Conservation (phyloP, 30 jellyfish, hydroid and myxozoan genomes). For the Aurelia aurita complex sp. Pacific region DNA sequence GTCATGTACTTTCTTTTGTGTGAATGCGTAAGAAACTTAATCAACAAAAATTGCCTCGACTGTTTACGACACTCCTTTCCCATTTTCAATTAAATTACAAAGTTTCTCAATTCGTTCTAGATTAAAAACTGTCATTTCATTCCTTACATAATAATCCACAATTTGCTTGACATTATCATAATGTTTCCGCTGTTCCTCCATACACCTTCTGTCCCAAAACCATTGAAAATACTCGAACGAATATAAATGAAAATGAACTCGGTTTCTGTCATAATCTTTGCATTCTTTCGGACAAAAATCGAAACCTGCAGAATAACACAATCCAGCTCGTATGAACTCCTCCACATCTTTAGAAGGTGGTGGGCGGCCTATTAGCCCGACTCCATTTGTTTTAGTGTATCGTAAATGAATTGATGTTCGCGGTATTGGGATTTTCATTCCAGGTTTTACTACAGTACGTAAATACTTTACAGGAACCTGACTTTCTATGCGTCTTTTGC, state of each 20-base stretch:
- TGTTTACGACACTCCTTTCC: too few relatives aligned
- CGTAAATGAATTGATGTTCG: constrained; percentile 10
- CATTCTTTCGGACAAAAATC: constrained; percentile 45
- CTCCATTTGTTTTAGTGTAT: constrained; percentile 13
- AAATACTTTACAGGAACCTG: constrained; percentile 1
- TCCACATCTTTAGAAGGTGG: constrained; percentile 18
- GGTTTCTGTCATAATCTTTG: constrained; percentile 1
- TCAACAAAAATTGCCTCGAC: too few relatives aligned
- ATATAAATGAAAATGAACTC: constrained; percentile 21
- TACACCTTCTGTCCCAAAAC: constrained; percentile 49
- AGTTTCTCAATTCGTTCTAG: too few relatives aligned
- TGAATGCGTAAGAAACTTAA: too few relatives aligned
- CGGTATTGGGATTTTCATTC: constrained; percentile 25
- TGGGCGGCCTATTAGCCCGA: too few relatives aligned
- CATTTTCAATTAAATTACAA: too few relatives aligned
- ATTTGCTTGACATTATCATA: neutral
- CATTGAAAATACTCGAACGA: constrained; percentile 48
- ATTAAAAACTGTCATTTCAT: neutral
- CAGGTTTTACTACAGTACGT: constrained; percentile 11
- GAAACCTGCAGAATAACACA: constrained; percentile 48
- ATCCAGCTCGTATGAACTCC: constrained; percentile 23
- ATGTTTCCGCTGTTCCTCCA: constrained; percentile 23
- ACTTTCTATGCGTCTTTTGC: neutral
- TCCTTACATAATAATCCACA: constrained; percentile 8
- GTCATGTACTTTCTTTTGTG: too few relatives aligned